Percentiles rank a stretch among this genome's conserved stretches.
These are phyloP conservation scores for Drosophila anceps DNA, from an alignment of 2,888 invertebrate species.

Conservation along the genomic window DNA sequence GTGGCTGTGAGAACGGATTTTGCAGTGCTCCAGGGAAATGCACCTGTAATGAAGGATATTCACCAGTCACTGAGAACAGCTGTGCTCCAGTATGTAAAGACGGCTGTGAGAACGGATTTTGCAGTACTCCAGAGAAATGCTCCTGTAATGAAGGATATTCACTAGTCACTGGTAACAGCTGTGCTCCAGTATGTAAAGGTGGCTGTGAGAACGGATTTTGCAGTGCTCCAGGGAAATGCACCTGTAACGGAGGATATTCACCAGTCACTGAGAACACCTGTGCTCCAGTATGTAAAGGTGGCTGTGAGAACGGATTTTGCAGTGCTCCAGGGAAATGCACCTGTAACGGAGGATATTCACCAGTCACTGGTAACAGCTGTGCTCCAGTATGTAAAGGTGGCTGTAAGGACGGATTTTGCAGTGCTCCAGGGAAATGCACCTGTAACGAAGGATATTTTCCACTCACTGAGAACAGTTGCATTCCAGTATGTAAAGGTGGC, in stretches of 20 bases:
- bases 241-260: constrained; percentile 4
- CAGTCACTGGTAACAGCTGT: constrained; percentile 3
- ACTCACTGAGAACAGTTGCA: constrained; percentile 48
- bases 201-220: constrained; percentile 33
- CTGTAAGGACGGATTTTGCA: constrained; percentile 25
- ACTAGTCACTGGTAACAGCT: constrained; percentile 72
- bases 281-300: constrained; percentile 6
- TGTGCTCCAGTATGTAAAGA: constrained; percentile 59
- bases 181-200: constrained; percentile 72
- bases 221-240: constrained; percentile 8
- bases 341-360: constrained; percentile 1
- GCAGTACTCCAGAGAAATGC: constrained; percentile 72
- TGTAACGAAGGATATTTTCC: constrained; percentile 6
- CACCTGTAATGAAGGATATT: constrained; percentile 89
- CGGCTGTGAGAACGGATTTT: constrained; percentile 80
- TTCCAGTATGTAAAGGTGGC: constrained; percentile 79
- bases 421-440: constrained; percentile 10
- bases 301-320: constrained; percentile 34
- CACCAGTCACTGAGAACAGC: constrained; percentile 15
- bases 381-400: constrained; percentile 7
- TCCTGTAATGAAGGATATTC: constrained; percentile 60
- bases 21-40: constrained; percentile 90
- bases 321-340: constrained; percentile 12
- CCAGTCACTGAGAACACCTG: constrained; percentile 10
- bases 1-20: constrained; percentile 84